These are phyloP conservation scores for Galemys pyrenaicus DNA, from an alignment of 2,113 vertebrate genomes.

Conservation along the genomic window DNA sequence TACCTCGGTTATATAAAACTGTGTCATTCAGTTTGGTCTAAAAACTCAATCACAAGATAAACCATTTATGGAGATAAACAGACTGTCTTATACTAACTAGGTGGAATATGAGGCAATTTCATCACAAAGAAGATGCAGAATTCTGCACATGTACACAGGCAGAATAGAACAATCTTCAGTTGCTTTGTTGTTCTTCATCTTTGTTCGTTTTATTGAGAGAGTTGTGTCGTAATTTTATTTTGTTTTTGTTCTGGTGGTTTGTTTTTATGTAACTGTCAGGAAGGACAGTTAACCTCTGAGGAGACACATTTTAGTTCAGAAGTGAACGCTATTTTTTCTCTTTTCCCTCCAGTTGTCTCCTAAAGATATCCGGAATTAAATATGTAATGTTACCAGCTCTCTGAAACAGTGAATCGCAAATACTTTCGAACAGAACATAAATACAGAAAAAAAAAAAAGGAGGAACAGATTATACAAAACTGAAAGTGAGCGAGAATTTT, in stretches of 20 bases:
- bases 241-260: background rate
- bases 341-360: background rate
- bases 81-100: background rate
- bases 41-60: background rate
- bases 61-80: background rate
- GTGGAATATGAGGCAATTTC: background rate
- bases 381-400: background rate
- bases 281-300: background rate
- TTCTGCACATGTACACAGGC: accelerated
- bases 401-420: background rate
- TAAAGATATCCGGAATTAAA: constrained; percentile 19
- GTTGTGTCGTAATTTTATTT: background rate
- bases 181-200: background rate
- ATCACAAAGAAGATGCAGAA: background rate
- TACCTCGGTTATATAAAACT: background rate
- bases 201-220: background rate
- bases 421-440: background rate
- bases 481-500: background rate
- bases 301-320: background rate
- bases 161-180: background rate
- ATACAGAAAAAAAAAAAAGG: background rate
- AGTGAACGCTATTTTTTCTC: background rate
- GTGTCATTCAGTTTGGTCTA: background rate
- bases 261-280: background rate
- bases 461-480: accelerated